These are phyloP conservation scores for Cryptus armator DNA, from an alignment of 2,888 invertebrate species.

Conservation along the genomic window DNA sequence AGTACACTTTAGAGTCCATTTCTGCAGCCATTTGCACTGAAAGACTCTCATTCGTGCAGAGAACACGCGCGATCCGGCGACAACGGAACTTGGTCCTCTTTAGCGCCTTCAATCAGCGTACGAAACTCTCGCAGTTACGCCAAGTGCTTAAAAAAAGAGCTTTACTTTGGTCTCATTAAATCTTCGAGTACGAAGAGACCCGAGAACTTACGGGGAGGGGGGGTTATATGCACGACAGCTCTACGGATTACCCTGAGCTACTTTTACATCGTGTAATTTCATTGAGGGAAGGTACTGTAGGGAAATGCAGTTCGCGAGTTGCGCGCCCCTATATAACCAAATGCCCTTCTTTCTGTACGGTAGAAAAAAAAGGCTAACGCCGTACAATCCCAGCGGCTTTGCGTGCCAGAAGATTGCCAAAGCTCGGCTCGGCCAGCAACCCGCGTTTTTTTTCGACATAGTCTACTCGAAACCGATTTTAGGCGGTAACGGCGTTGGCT, in stretches of 20 bases:
- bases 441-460: slow-evolving; percentile 31
- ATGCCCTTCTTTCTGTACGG: slow-evolving; percentile 30
- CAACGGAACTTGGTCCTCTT: not conserved
- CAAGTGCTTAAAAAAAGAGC: slow-evolving; percentile 27
- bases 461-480: slow-evolving; percentile 9
- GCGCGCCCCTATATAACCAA: not conserved
- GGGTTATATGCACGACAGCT: slow-evolving; percentile 3
- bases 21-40: not conserved
- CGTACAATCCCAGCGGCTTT: slow-evolving; percentile 27
- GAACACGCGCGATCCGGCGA: not conserved
- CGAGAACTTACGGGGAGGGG: not conserved
- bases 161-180: slow-evolving; percentile 55
- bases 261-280: slow-evolving; percentile 51
- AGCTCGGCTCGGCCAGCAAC: slow-evolving; percentile 29
- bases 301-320: slow-evolving; percentile 2
- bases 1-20: not conserved
- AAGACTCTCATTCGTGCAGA: not conserved
- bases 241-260: slow-evolving; percentile 22
- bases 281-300: slow-evolving; percentile 40
- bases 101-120: slow-evolving; percentile 6
- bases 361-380: slow-evolving; percentile 37
- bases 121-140: slow-evolving; percentile 1
- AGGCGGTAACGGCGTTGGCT: slow-evolving; percentile 1
- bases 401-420: slow-evolving; percentile 21
- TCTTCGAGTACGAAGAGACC: slow-evolving; percentile 34